Conservation (phyloP, 2,797 vertebrate genomes). For the Lacerta bilineata region DNA sequence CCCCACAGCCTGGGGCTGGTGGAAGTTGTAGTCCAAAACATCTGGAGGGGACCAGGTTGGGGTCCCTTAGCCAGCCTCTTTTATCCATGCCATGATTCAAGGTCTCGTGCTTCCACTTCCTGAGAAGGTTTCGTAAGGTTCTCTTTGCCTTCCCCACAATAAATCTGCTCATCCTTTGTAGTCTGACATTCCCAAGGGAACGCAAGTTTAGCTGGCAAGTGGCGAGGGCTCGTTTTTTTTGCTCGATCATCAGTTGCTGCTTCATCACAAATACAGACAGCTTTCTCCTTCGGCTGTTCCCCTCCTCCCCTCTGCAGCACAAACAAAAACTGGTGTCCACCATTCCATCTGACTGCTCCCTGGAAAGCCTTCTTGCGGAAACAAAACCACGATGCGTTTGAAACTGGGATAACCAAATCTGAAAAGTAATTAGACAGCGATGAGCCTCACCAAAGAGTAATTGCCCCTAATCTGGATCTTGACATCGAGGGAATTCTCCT, state of each 20-base stretch:
- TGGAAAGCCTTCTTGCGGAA: constrained; percentile 69
- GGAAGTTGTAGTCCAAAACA: background rate
- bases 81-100: constrained; percentile 23
- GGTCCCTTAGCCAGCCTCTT: background rate
- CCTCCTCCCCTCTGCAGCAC: constrained; percentile 43
- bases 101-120: constrained; percentile 29
- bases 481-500: too few species aligned
- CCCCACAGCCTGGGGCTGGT: too few species aligned
- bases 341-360: constrained; percentile 74
- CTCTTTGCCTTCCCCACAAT: constrained; percentile 46
- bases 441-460: too few species aligned
- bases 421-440: background rate
- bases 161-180: constrained; percentile 19
- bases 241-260: constrained; percentile 68
- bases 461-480: too few species aligned
- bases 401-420: background rate
- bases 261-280: constrained; percentile 74
- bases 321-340: constrained; percentile 79
- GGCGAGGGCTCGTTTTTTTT: constrained; percentile 49
- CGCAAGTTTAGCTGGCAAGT: constrained; percentile 56
- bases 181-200: constrained; percentile 1
- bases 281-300: constrained; percentile 35
- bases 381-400: constrained; percentile 30
- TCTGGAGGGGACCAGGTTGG: background rate
- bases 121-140: constrained; percentile 22